A percentile compares a stretch with the other conserved stretches of the same genome.
phyloP scores from a whole-genome alignment of 2,797 vertebrate genomes.

The Capromys pilorides region DNA sequence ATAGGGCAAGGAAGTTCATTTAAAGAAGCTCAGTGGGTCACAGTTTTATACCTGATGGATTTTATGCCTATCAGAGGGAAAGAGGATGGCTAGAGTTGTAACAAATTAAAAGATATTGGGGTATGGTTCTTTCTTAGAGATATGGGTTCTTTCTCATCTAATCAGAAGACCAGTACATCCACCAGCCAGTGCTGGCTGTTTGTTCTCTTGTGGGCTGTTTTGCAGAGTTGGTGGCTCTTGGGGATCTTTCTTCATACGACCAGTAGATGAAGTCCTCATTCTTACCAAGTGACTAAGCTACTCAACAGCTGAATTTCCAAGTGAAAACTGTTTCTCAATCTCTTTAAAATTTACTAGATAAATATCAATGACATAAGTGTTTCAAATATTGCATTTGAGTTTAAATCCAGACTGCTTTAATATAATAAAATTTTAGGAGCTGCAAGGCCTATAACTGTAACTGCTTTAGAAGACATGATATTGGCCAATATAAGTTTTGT shows the following conservation, averaged over 20 bases:
- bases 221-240: background rate
- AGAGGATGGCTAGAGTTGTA: background rate
- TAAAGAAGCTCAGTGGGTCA: background rate
- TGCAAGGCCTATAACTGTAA: background rate
- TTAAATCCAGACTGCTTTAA: background rate
- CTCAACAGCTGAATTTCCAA: background rate
- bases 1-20: background rate
- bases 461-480: background rate
- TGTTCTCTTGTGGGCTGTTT: background rate
- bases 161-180: background rate
- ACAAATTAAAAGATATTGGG: background rate
- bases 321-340: background rate
- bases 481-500: background rate
- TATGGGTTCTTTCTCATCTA: background rate
- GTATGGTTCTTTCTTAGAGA: background rate
- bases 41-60: background rate
- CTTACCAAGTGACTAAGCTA: background rate
- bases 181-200: background rate
- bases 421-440: background rate
- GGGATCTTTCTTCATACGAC: background rate
- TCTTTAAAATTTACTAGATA: slow-evolving; percentile 1
- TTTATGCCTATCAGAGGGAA: background rate
- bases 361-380: background rate
- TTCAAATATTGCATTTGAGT: background rate
- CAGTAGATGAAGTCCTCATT: background rate